Conservation (phyloP, 37 sponge, comb jelly and placozoan species). For the Mnemiopsis leidyi region DNA sequence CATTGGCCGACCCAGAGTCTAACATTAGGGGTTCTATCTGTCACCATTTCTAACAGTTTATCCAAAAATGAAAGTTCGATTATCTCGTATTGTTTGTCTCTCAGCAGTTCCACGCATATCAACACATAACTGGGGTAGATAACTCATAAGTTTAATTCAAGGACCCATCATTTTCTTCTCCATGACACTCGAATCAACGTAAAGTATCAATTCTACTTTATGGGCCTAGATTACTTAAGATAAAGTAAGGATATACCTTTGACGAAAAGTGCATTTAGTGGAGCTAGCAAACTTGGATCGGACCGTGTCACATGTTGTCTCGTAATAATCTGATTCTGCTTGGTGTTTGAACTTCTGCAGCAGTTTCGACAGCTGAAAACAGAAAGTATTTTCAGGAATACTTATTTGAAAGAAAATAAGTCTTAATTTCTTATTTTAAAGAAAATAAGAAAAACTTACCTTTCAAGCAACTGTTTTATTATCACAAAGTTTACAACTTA, state of each 20-base stretch:
- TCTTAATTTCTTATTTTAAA: no score
- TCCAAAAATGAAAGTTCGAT: conserved; percentile 4
- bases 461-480: no score
- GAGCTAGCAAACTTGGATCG: conserved; percentile 19
- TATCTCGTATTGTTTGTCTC: background rate
- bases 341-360: background rate
- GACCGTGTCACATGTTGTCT: background rate
- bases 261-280: conserved; percentile 46
- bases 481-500: no score
- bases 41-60: background rate
- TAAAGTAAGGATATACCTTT: conserved; percentile 11
- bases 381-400: no score
- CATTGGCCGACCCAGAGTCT: conserved; percentile 53
- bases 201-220: no score
- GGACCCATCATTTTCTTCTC: no score
- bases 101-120: conserved; percentile 31
- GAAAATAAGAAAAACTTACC: no score
- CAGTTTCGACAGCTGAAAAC: conserved; percentile 36
- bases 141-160: no score
- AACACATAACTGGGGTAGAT: conserved; percentile 26
- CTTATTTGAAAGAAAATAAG: no score
- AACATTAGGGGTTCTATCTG: conserved; percentile 55
- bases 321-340: background rate
- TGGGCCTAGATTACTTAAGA: no score
- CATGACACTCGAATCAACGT: no score